Percentiles rank a stretch among this genome's conserved stretches.
These are phyloP conservation scores for Athalia rosae DNA, from an alignment of 2,888 invertebrate genomes.

Conservation along the genomic window DNA sequence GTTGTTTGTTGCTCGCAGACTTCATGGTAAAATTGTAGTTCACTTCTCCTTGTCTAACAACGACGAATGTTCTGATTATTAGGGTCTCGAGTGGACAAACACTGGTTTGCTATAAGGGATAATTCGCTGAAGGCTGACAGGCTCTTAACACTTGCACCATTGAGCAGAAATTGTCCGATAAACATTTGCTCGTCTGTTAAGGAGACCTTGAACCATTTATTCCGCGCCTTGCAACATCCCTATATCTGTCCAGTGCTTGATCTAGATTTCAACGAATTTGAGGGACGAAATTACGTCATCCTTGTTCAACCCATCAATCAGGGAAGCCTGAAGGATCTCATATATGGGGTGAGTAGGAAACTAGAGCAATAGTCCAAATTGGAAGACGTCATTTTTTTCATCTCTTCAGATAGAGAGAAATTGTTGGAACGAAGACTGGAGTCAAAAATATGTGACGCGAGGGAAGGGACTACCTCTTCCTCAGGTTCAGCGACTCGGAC, in stretches of 20 bases:
- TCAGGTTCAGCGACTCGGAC: conserved; percentile 90
- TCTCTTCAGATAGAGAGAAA: conserved; percentile 72
- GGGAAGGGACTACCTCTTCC: conserved; percentile 84
- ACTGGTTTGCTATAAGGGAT: conserved; percentile 94
- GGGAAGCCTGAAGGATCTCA: conserved; percentile 92
- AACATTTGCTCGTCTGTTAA: conserved; percentile 81
- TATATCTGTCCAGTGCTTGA: conserved; percentile 94
- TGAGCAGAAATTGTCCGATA: conserved; percentile 80
- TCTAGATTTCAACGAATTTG: conserved; percentile 81
- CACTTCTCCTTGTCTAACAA: neutral
- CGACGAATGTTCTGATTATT: conserved; percentile 40
- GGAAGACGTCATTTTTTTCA: neutral
- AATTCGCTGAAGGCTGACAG: conserved; percentile 86
- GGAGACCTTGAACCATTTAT: conserved; percentile 84
- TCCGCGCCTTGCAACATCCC: conserved; percentile 92
- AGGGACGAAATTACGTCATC: conserved; percentile 78
- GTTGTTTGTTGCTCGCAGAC: conserved; percentile 46
- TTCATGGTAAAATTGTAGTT: neutral
- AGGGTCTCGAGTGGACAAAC: conserved; percentile 89
- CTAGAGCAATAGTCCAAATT: conserved; percentile 15
- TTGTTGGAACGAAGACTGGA: conserved; percentile 88
- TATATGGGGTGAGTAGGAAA: conserved; percentile 84
- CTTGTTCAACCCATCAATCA: conserved; percentile 89
- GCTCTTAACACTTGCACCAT: conserved; percentile 83
- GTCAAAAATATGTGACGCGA: conserved; percentile 82